A percentile compares a stretch with the other conserved stretches of the same genome.
These are phyloP conservation scores for Alethe diademata DNA, from an alignment of 2,113 vertebrate genomes.

Conservation along the genomic window DNA sequence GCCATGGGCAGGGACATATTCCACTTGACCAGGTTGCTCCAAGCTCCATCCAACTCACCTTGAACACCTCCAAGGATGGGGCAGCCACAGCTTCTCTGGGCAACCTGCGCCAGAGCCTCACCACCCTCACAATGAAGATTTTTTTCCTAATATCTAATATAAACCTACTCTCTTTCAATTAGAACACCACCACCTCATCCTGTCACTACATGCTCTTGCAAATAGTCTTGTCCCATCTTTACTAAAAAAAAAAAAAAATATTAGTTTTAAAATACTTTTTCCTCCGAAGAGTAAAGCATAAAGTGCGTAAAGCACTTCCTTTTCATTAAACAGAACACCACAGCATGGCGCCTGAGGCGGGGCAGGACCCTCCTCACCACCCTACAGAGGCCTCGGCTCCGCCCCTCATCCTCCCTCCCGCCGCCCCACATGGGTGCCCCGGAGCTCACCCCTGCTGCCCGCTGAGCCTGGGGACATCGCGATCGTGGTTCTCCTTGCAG, in stretches of 20 bases:
- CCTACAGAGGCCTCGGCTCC: no score
- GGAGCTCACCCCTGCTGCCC: not conserved
- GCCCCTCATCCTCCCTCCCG: not conserved
- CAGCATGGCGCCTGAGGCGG: fast-evolving
- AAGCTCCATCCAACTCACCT: not conserved
- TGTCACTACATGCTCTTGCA: not conserved
- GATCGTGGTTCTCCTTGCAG: not conserved
- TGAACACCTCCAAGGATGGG: not conserved
- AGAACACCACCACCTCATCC: not conserved
- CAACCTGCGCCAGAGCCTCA: not conserved
- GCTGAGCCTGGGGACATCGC: not conserved
- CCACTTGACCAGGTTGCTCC: not conserved
- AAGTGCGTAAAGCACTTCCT: not conserved
- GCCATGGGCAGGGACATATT: fast-evolving
- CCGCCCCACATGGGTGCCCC: fast-evolving
- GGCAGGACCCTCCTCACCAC: not conserved
- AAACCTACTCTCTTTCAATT: not conserved
- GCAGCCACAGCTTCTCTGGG: not conserved
- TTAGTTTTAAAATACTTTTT: not conserved
- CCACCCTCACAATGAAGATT: not conserved
- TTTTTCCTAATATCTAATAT: not conserved
- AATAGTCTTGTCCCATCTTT: not conserved
- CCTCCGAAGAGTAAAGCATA: not conserved
- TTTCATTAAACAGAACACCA: not conserved
- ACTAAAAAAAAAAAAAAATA: not conserved